Conservation (phyloP, 2,888 invertebrate species). For the Morpho deidamia region DNA sequence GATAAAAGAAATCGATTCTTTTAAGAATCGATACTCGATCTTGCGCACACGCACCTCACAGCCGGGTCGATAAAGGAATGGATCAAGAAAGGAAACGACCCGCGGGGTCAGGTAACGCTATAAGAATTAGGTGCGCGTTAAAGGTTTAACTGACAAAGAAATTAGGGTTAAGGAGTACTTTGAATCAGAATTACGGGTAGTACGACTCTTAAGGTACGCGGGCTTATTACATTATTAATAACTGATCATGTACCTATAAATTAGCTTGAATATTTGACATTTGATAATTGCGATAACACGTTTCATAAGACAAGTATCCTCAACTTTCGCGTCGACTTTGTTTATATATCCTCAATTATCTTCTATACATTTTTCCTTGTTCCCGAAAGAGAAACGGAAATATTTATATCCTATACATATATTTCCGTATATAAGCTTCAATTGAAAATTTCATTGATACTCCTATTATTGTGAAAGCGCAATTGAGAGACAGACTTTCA, state of each 20-base stretch:
- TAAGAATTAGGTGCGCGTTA: conserved; percentile 69
- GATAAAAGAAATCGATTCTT: too few species aligned
- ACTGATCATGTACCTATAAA: conserved; percentile 1
- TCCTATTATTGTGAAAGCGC: too few species aligned
- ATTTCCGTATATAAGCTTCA: too few species aligned
- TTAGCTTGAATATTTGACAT: background rate
- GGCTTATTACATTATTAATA: conserved; percentile 32
- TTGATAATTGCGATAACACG: too few species aligned
- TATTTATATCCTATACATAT: too few species aligned
- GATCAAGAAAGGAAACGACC: conserved; percentile 64
- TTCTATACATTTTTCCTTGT: too few species aligned
- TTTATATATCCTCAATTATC: too few species aligned
- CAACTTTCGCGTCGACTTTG: too few species aligned
- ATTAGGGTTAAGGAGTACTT: conserved; percentile 59
- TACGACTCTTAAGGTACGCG: conserved; percentile 57
- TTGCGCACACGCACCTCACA: conserved; percentile 68
- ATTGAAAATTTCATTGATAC: too few species aligned
- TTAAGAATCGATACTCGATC: conserved; percentile 11
- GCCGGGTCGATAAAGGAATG: conserved; percentile 65
- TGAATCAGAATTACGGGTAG: conserved; percentile 51
- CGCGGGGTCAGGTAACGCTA: conserved; percentile 70
- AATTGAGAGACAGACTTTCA: too few species aligned
- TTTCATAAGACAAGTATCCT: too few species aligned
- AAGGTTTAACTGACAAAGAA: conserved; percentile 72
- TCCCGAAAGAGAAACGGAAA: too few species aligned